These are phyloP conservation scores for Bruchidius siliquastri DNA, from an alignment of 2,888 invertebrate species.

Conservation along the genomic window DNA sequence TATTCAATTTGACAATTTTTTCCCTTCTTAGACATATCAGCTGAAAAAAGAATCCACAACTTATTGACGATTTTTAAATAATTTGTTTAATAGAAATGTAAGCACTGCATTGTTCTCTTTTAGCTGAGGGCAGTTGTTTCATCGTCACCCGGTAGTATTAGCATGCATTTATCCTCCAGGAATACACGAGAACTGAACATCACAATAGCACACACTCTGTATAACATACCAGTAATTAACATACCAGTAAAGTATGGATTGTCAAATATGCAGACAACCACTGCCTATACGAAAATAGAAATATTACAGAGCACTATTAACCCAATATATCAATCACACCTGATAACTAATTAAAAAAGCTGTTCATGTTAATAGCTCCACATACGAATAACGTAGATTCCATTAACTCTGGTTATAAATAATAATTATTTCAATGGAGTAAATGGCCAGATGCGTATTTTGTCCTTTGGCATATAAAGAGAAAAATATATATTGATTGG, in stretches of 20 bases:
- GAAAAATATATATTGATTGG: neutral
- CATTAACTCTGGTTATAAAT: neutral
- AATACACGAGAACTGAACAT: too few relatives aligned
- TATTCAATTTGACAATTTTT: too few relatives aligned
- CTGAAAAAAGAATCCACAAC: too few relatives aligned
- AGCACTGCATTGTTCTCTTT: too few relatives aligned
- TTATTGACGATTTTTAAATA: too few relatives aligned
- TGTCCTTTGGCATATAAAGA: neutral
- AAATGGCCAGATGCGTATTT: neutral
- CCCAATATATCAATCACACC: neutral
- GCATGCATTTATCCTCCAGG: too few relatives aligned
- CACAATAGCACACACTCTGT: neutral
- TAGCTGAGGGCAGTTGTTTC: too few relatives aligned
- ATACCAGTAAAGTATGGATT: neutral
- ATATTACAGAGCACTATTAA: neutral
- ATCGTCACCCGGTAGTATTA: too few relatives aligned
- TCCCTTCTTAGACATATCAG: too few relatives aligned
- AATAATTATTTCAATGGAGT: neutral
- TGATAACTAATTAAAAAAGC: neutral
- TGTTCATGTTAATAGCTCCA: neutral
- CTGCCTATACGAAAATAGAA: neutral
- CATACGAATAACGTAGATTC: neutral
- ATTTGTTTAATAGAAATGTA: too few relatives aligned
- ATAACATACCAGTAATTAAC: neutral
- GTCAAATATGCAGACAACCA: neutral